Base-by-base conservation (phyloP, 2,797 vertebrate species). In the Sebastes itinus region DNA sequence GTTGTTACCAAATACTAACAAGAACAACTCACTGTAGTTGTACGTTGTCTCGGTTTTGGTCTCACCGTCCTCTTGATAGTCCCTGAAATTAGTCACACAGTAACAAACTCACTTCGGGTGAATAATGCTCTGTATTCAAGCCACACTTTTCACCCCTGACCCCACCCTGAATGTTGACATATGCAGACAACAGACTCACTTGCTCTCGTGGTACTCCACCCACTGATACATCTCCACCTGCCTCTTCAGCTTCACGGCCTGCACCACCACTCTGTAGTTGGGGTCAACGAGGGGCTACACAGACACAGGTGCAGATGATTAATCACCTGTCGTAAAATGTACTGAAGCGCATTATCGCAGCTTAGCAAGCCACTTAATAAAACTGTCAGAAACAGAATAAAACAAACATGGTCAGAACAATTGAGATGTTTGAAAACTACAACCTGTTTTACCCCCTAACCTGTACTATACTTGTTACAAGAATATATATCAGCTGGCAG, bases 161-260 rank as follows among this genome's bases (percentile, higher is more conserved):
- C 27, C 3, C 32, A 20, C 61, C 59, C 66, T 65, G n/a, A 56
- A 18, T 18, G 72, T 59, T 70, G 73, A 66, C 42, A 74, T 22
- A 12, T 8, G 14, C n/a, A 58, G 32, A 69, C 18, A 62, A 58
- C 6, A 38, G 55, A 87, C 96, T 95, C 83, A 99, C 98, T 83
- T 96, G 87, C 97, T 97, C 27, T 99, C 97, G 23, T 91, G 95
- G 27, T 96, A 92, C 81, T 99, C 98, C 76, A 99, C 97, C 98
- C 98, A 99, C 80, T 99, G 98, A 87, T 98, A 99, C 98, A 99
- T 99, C 94, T 99, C 98, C 89, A 99, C 98, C 0, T 96, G 92
- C 64, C 98, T 96, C 83, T 96, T 96, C 75, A 99, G 93, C 85
- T 99, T 99, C 92, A 97, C 98, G 0, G 98, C 97, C 5, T 96